Evolutionary conservation across 1,140 invertebrate species (phyloP), one percentile per base, ranked within the genome.

Genomic region (Melanaphis sacchari): DNA sequence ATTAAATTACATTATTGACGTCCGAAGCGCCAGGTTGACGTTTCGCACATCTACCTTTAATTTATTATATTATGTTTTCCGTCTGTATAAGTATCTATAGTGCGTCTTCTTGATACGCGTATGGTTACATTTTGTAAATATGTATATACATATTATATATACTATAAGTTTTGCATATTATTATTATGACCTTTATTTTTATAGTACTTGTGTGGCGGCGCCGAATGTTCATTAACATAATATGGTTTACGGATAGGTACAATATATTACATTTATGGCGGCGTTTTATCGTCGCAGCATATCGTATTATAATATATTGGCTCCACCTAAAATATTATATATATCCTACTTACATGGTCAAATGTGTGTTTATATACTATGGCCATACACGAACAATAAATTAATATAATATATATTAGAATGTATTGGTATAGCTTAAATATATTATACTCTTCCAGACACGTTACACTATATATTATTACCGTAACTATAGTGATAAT

Each of bases 101-200:
- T 66, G 4, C 15, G 59, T 66, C 59, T 66, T 66, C 59, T 66
- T 31, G 59, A 66, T 66, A 66, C 59, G 54, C 43, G 43, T 49
- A 21, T 49, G 18, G 1, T 49, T 18, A 18, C 18, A 52, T 52
- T 24, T 24, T 59, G 31, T 59, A 49, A 3, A 46, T 15, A 59
- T 31, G 31, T 52, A 52, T 52, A 22, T 52, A 52, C 49, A 52
- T 52, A n/a, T n/a, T 52, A 52, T 52, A 22, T 52, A 52, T 24
- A 52, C 24, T 52, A 54, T 59, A 59, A 31, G 31, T 26, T 31
- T 31, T n/a, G 11, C 11, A n/a, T 18, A 66, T 66, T 66, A 66
- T 66, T 66, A 66, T 66, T 66, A 66, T n/a, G 59, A 66, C 59
- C 59, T 66, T 66, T 66, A 66, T 66, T 66, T 66, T 66, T 66